Conservation (phyloP, 2,888 invertebrate genomes). For the Mechanitis messenoides region DNA sequence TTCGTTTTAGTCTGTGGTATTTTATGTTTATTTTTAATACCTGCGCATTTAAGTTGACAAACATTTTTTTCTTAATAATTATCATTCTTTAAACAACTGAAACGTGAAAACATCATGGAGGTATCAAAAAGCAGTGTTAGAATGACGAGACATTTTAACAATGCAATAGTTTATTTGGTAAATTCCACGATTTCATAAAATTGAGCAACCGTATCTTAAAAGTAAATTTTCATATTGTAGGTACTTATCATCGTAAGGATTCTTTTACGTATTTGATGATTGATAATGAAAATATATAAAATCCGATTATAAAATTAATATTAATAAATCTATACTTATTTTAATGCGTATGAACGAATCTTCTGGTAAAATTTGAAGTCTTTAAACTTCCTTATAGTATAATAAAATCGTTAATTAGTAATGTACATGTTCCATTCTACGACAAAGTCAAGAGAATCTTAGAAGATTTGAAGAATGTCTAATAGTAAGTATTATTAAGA, state of each 20-base stretch:
- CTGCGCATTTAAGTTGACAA: too few relatives aligned
- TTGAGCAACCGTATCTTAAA: conserved; percentile 71
- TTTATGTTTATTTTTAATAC: too few relatives aligned
- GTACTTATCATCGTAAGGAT: conserved; percentile 65
- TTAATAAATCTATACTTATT: conserved; percentile 11
- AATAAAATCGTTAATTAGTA: conserved; percentile 65
- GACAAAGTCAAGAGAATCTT: conserved; percentile 45
- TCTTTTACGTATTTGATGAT: conserved; percentile 30
- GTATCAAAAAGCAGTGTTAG: not conserved
- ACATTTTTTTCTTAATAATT: too few relatives aligned
- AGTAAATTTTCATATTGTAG: conserved; percentile 54
- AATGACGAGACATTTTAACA: not conserved
- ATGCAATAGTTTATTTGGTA: conserved; percentile 8
- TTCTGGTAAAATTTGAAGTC: conserved; percentile 12
- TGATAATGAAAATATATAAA: conserved; percentile 13
- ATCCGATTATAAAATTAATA: conserved; percentile 6
- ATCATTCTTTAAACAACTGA: too few relatives aligned
- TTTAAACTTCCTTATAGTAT: conserved; percentile 49
- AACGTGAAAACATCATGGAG: not conserved
- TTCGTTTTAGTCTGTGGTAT: too few relatives aligned
- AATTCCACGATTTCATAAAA: conserved; percentile 51
- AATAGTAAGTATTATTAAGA: conserved; percentile 13
- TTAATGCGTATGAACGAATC: conserved; percentile 8
- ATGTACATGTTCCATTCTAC: conserved; percentile 75
- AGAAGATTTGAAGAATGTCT: conserved; percentile 31